Base-by-base conservation (phyloP, 2,797 vertebrate species). In the Molossus alvarezi region DNA sequence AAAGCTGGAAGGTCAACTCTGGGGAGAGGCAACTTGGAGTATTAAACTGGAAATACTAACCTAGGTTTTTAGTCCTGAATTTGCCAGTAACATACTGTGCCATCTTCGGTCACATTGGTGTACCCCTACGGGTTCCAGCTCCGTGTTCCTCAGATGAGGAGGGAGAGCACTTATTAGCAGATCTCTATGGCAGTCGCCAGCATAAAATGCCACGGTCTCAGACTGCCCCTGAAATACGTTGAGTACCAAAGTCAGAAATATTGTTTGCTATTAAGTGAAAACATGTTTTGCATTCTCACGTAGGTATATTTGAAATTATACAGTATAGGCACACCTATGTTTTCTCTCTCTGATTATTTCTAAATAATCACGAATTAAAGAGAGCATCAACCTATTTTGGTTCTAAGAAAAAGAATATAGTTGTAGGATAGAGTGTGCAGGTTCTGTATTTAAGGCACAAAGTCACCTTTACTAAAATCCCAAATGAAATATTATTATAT, bases 231-330 rank as follows among this genome's bases (percentile, higher is more conserved):
- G 69, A 92, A 93, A 65, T 95, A 60, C 37, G 1, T 0, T 88
- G 13, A 81, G 60, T 45, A 69, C 6, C 41, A 51, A 73, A 82
- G 89, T 87, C 11, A 94, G n/a, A 94, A 58, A 76, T 77, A 79
- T 13, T 88, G n/a, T 77, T 90, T 94, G 73, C 48, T 64, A 55
- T 79, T 89, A 67, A 89, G 67, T 94, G 65, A 48, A 92, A 93
- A 93, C 62, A 53, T 25, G 6, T 90, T 65, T 73, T 6, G 18
- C 4, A 67, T 88, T 64, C 51, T 95, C 45, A 27, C 25, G 21
- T 64, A 82, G 62, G 58, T 71, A 18, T 57, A 76, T 94, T 91
- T 91, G 15, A 67, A 69, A 89, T 64, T 95, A 21, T n/a, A 37
- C 4, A 27, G 1, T 75, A 3, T 79, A 6, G 41, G 21, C 15